A percentile compares a stretch with the other conserved stretches of the same genome.
Conservation (phyloP, 2,888 invertebrate genomes). For the Apamea anceps region DNA sequence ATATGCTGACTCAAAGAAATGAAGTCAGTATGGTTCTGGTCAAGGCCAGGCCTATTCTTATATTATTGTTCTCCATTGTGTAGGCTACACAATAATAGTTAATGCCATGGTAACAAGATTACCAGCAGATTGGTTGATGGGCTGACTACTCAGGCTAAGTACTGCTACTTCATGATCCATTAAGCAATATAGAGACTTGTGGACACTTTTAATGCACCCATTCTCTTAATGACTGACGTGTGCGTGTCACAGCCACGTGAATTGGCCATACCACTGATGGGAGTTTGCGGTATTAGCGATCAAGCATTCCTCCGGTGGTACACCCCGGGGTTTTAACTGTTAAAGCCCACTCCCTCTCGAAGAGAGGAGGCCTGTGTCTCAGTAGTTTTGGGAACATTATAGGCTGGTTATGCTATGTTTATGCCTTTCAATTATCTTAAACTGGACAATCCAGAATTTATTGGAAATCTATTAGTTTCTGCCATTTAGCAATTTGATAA, state of each 20-base stretch:
- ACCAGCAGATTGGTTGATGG: neutral
- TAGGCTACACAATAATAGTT: conserved; percentile 8
- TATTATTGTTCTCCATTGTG: neutral
- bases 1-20: neutral
- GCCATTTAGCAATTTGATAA: neutral
- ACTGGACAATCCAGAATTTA: neutral
- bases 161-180: neutral
- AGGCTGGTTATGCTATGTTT: too few species aligned
- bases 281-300: too few species aligned
- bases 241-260: neutral
- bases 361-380: too few species aligned
- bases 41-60: conserved; percentile 3
- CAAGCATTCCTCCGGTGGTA: too few species aligned
- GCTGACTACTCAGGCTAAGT: neutral
- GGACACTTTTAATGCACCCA: neutral
- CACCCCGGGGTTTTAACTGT: too few species aligned
- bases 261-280: too few species aligned
- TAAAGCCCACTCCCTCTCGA: too few species aligned
- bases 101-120: neutral
- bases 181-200: neutral
- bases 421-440: neutral
- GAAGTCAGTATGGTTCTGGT: neutral
- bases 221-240: neutral
- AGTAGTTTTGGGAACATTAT: too few species aligned
- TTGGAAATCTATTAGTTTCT: neutral